Percentiles rank a stretch among this genome's conserved stretches.
phyloP scores from a whole-genome alignment of 2,888 invertebrate genomes.

The Alcis repandata region DNA sequence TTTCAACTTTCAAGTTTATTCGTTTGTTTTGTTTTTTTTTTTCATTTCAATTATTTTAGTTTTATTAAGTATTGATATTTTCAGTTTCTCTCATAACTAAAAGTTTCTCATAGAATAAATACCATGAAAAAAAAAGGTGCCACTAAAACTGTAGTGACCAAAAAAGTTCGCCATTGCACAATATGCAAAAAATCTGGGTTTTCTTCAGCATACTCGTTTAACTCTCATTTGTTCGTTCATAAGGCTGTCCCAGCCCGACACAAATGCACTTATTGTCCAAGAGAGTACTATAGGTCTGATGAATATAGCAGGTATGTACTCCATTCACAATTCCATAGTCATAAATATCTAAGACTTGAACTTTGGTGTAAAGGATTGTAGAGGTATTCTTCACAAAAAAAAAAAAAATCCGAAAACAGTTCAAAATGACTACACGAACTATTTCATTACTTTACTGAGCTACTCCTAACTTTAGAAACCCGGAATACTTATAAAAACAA shows the following conservation, averaged over 20 bases:
- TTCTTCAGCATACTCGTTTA: constrained; percentile 57
- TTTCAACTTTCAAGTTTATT: too few relatives aligned
- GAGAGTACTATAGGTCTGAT: constrained; percentile 67
- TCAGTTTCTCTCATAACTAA: too few relatives aligned
- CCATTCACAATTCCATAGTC: too few relatives aligned
- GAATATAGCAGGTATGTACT: constrained; percentile 46
- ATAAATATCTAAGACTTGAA: too few relatives aligned
- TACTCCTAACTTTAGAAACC: too few relatives aligned
- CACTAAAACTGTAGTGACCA: constrained; percentile 11
- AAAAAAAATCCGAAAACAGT: too few relatives aligned
- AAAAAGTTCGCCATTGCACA: constrained; percentile 54
- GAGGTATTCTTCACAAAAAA: too few relatives aligned
- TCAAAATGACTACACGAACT: too few relatives aligned
- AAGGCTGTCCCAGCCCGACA: constrained; percentile 59
- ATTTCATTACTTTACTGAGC: too few relatives aligned
- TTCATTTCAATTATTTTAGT: constrained; percentile 17
- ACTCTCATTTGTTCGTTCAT: constrained; percentile 63
- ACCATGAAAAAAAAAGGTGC: constrained; percentile 37
- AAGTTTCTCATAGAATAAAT: neutral
- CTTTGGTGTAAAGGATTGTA: too few relatives aligned
- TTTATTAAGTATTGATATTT: too few relatives aligned
- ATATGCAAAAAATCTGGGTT: constrained; percentile 61
- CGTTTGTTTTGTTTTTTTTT: constrained; percentile 6
- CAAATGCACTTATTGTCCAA: constrained; percentile 61
- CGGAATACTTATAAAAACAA: too few relatives aligned